These are phyloP conservation scores for Gymnobelideus leadbeateri DNA, from an alignment of 2,113 vertebrate species.

Conservation along the genomic window DNA sequence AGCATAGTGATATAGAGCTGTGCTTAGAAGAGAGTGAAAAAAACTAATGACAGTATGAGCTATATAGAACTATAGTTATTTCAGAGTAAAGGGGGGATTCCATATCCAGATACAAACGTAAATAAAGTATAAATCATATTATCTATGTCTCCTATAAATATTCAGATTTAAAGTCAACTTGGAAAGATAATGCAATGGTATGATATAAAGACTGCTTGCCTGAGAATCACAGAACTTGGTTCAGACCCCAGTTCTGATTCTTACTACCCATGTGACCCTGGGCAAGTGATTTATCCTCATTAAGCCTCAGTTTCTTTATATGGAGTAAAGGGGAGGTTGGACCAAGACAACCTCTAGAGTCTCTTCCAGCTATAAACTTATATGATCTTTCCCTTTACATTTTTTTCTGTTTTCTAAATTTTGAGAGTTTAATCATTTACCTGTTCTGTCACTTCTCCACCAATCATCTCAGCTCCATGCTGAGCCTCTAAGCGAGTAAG, in stretches of 20 bases:
- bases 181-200: neutral
- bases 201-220: neutral
- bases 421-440: constrained; percentile 63
- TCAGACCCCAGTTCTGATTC: neutral
- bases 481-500: constrained; percentile 62
- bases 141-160: constrained; percentile 33
- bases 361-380: neutral
- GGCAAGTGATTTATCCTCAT: neutral
- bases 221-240: neutral
- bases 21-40: neutral
- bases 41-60: neutral
- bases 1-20: neutral
- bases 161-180: constrained; percentile 13
- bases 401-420: constrained; percentile 32
- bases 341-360: neutral
- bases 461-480: constrained; percentile 55
- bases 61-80: neutral
- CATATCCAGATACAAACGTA: constrained; percentile 31
- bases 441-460: constrained; percentile 46
- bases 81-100: constrained; percentile 44
- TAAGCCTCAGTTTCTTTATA: neutral
- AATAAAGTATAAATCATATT: constrained; percentile 50
- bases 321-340: neutral
- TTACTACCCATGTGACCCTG: neutral
- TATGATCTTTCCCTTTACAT: constrained; percentile 9